Percentiles rank a stretch among this genome's conserved stretches.
Evolutionary conservation across 2,113 vertebrate species (phyloP).

Genomic region (Brachypodius melanocephalos): DNA sequence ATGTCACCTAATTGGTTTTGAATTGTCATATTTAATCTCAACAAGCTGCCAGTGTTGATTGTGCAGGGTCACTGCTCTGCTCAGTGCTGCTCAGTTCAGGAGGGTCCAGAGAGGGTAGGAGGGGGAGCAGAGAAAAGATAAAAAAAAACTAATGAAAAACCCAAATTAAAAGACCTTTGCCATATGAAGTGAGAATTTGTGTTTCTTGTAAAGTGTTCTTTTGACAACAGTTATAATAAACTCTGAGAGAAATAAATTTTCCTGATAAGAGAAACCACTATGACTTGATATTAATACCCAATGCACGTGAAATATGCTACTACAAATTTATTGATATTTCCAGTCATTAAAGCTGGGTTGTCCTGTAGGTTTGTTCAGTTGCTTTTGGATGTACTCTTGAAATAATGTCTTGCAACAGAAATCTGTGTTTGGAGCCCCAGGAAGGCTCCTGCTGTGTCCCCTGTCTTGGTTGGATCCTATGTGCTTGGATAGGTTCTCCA

Average conservation of each 20-base stretch:
- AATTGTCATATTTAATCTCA: neutral
- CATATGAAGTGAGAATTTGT: neutral
- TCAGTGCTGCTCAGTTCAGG: neutral
- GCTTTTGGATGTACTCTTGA: neutral
- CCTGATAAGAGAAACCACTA: neutral
- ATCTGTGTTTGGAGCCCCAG: conserved; percentile 15
- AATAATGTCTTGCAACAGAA: neutral
- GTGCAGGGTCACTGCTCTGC: neutral
- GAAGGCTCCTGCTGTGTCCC: conserved; percentile 8
- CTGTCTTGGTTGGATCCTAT: conserved; percentile 18
- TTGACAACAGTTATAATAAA: neutral
- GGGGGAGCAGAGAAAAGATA: neutral
- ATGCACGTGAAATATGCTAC: neutral
- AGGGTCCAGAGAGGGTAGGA: neutral
- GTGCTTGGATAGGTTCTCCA: neutral
- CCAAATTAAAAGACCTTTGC: neutral
- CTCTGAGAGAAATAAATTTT: neutral
- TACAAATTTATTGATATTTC: conserved; percentile 32
- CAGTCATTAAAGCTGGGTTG: neutral
- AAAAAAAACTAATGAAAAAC: neutral
- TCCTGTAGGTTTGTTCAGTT: neutral
- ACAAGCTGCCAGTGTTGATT: neutral
- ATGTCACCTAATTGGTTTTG: neutral
- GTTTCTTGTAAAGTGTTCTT: neutral
- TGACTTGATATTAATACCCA: neutral